Base-by-base conservation (phyloP, 2,797 vertebrate species). In the Telmatherina bonti region DNA sequence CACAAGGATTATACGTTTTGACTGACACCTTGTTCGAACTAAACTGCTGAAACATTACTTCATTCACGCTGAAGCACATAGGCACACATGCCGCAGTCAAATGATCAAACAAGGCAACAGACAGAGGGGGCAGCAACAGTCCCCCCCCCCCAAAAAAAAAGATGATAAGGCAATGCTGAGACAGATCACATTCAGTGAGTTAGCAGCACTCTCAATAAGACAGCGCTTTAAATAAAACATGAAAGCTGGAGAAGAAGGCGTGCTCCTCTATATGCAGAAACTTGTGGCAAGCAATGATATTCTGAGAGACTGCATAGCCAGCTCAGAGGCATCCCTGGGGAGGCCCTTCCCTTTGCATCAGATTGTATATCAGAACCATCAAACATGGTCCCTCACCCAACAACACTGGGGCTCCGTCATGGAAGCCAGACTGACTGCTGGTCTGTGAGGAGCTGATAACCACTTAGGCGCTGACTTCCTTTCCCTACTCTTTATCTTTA, bases 221-320 rank as follows among this genome's bases (percentile, higher is more conserved):
- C 86, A 79, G 87, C 77, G 22, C 85, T 79, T 90, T 92, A 88
- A 91, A 93, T 92, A 90, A 92, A 92, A 92, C 86, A 92, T 92
- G 88, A 91, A 91, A 78, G 86, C 85, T 64, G 73, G 78, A 88
- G 83, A 88, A 79, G 82, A 67, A 88, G 86, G 78, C 74, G n/a
- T n/a, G 18, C 72, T 85, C 59, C 78, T 88, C 69, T 72, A 79
- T 70, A 70, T 78, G 68, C 84, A 78, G 82, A 62, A 82, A 78
- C 73, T 86, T 88, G 81, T 87, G 89, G 91, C 89, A 89, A 88
- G 82, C 61, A 70, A 69, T 85, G 81, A 91, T 89, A 86, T 90
- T 92, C 75, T 83, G 75, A 76, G 88, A 91, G 87, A 89, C 85
- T 91, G 83, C 82, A 67, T 83, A 76, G 81, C 53, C 4, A 77